A percentile compares a stretch with the other conserved stretches of the same genome.
Conservation (phyloP, 2,113 vertebrate genomes). For the Empidonax traillii region DNA sequence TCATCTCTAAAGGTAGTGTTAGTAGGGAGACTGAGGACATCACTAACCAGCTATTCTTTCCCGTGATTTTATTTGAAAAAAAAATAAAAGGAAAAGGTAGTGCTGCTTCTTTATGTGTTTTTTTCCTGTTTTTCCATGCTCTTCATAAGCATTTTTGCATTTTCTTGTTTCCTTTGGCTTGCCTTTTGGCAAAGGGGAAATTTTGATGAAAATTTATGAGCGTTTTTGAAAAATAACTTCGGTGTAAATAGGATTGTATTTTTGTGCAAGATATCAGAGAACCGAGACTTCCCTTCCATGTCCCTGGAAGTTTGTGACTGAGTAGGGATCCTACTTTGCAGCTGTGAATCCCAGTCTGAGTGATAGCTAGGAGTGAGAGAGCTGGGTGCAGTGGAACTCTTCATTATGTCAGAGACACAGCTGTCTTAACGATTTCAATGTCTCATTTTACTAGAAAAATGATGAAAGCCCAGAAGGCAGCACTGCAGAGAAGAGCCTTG, state of each 20-base stretch:
- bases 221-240: background rate
- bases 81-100: background rate
- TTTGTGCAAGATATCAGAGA: background rate
- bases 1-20: background rate
- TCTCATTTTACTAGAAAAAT: conserved; percentile 55
- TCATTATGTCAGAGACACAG: background rate
- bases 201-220: background rate
- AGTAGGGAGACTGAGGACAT: background rate
- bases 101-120: background rate
- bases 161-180: background rate
- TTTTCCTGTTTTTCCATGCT: background rate
- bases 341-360: background rate
- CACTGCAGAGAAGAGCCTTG: background rate
- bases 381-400: background rate
- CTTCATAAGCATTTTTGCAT: background rate
- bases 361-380: background rate
- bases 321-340: background rate
- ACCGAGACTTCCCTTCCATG: background rate
- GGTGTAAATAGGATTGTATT: background rate
- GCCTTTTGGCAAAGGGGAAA: background rate
- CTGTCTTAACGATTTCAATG: background rate
- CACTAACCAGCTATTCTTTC: background rate
- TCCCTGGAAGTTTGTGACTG: background rate
- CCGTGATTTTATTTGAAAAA: background rate
- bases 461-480: background rate